These are phyloP conservation scores for Vireo altiloquus DNA, from an alignment of 2,113 vertebrate species.

Conservation along the genomic window DNA sequence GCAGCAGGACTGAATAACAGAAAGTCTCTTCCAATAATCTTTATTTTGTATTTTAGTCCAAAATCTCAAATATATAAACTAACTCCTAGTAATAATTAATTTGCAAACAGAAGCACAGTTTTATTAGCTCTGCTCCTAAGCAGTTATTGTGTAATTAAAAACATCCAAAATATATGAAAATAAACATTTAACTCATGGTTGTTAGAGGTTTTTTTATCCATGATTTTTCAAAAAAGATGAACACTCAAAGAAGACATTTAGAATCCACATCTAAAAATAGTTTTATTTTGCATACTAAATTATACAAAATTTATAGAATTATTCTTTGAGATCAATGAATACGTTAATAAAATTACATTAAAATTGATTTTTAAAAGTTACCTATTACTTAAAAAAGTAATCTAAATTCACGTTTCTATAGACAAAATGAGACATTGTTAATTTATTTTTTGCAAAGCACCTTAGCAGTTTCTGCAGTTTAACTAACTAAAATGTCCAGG, in stretches of 20 bases:
- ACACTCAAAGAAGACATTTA: background rate
- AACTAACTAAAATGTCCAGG: background rate
- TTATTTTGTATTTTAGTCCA: background rate
- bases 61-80: background rate
- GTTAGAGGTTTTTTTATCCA: background rate
- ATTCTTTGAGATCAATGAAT: background rate
- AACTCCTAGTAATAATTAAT: background rate
- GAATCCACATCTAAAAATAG: background rate
- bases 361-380: background rate
- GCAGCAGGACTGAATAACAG: background rate
- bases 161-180: background rate
- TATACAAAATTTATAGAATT: background rate
- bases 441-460: background rate
- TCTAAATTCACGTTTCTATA: background rate
- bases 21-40: background rate
- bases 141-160: background rate
- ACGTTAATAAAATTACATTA: background rate
- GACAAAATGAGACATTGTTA: background rate
- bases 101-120: background rate
- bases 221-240: background rate
- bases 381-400: background rate
- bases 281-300: background rate
- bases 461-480: background rate
- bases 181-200: background rate
- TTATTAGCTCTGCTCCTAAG: background rate